phyloP scores from a whole-genome alignment of 2,113 vertebrate genomes.

The Chaetodon auriga region DNA sequence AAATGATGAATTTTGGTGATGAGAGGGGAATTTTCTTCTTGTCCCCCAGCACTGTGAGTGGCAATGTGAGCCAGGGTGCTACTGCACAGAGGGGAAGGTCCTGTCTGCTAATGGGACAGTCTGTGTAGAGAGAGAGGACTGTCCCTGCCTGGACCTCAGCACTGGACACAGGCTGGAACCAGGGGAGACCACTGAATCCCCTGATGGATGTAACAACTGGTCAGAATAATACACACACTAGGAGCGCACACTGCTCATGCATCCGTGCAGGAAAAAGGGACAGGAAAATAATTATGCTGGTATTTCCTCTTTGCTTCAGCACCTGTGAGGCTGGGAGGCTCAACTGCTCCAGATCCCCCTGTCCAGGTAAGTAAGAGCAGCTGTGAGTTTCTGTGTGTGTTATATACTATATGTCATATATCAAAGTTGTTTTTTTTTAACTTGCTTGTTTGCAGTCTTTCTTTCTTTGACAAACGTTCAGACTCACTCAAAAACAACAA shows the following conservation, averaged over 20 bases:
- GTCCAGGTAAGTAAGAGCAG: conserved; percentile 82
- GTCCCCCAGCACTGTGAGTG: conserved; percentile 86
- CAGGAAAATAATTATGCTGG: neutral
- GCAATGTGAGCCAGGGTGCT: conserved; percentile 90
- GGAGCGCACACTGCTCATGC: neutral
- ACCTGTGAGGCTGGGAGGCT: conserved; percentile 87
- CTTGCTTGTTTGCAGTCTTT: neutral
- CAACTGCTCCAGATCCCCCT: conserved; percentile 82
- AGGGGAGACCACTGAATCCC: conserved; percentile 61
- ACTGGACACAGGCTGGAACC: conserved; percentile 76
- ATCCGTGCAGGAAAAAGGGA: neutral
- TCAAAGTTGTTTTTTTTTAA: neutral
- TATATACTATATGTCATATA: too few species aligned
- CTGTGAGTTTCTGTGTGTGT: neutral
- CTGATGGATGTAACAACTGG: conserved; percentile 91
- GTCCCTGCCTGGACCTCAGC: conserved; percentile 87
- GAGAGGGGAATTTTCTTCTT: neutral
- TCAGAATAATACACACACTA: conserved; percentile 72
- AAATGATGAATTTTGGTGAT: neutral
- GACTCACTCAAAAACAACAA: neutral
- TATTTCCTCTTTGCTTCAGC: conserved; percentile 73
- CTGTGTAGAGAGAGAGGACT: conserved; percentile 81
- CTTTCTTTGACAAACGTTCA: neutral
- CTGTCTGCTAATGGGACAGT: conserved; percentile 81
- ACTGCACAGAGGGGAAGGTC: conserved; percentile 87